These are phyloP conservation scores for Nomia melanderi DNA, from an alignment of 1,140 invertebrate genomes.

Conservation along the genomic window DNA sequence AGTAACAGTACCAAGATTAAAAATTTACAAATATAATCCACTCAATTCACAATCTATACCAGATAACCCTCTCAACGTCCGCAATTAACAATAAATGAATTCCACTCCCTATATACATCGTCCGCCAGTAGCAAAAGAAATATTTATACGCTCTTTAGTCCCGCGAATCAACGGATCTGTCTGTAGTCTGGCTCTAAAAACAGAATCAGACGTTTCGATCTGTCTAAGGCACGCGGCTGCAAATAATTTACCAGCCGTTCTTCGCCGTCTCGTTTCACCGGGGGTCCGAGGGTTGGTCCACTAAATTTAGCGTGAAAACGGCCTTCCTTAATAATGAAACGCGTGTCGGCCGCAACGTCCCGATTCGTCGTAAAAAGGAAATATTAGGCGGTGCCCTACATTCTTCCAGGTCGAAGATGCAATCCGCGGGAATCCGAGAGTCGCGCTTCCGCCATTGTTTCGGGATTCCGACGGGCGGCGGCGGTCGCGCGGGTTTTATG, in stretches of 20 bases:
- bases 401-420: not conserved
- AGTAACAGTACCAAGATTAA: too few relatives aligned
- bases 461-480: not conserved
- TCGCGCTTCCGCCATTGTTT: not conserved
- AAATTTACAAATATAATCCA: too few relatives aligned
- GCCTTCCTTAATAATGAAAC: slow-evolving; percentile 5
- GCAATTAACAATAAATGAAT: not conserved
- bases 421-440: not conserved
- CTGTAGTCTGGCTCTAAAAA: slow-evolving; percentile 26
- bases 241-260: slow-evolving; percentile 33
- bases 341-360: not conserved
- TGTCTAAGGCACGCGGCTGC: slow-evolving; percentile 1
- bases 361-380: not conserved
- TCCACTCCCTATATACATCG: too few relatives aligned
- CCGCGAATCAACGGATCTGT: not conserved
- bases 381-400: too few relatives aligned
- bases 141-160: slow-evolving; percentile 1
- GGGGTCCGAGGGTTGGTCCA: too few relatives aligned
- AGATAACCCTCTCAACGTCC: too few relatives aligned
- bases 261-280: not conserved
- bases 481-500: not conserved
- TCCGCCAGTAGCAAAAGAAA: not conserved
- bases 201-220: slow-evolving; percentile 44
- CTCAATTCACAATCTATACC: too few relatives aligned
- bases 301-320: slow-evolving; percentile 26